Percentiles rank a stretch among this genome's conserved stretches.
Conservation (phyloP, 2,888 invertebrate species). For the Adelognathus sp. region DNA sequence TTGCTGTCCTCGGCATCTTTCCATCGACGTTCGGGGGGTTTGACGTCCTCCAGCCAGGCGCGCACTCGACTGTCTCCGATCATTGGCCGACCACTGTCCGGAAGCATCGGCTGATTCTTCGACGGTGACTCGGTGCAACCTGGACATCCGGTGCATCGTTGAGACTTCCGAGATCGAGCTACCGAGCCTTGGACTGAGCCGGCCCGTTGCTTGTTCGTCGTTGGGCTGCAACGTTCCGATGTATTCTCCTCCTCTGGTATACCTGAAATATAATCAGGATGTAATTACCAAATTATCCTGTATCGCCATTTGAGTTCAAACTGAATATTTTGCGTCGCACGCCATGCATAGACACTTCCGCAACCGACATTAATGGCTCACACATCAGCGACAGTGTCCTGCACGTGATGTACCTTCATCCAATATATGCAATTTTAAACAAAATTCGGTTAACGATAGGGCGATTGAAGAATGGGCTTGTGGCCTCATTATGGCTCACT, state of each 20-base stretch:
- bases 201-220: slow-evolving; percentile 64
- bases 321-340: not conserved
- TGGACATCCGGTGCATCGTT: slow-evolving; percentile 86
- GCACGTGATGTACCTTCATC: too few relatives aligned
- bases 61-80: slow-evolving; percentile 78
- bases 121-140: slow-evolving; percentile 82
- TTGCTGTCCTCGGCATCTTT: slow-evolving; percentile 64
- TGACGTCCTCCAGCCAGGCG: slow-evolving; percentile 78
- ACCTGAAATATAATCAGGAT: slow-evolving; percentile 72
- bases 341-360: not conserved
- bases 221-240: slow-evolving; percentile 68
- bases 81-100: slow-evolving; percentile 64
- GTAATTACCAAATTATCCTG: too few relatives aligned
- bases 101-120: slow-evolving; percentile 60
- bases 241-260: slow-evolving; percentile 91
- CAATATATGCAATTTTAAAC: too few relatives aligned
- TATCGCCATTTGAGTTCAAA: not conserved
- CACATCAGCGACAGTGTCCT: too few relatives aligned
- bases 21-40: slow-evolving; percentile 74
- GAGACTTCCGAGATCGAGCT: slow-evolving; percentile 80
- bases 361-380: too few relatives aligned
- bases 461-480: too few relatives aligned
- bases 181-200: slow-evolving; percentile 67
- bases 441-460: too few relatives aligned
- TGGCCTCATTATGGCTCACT: too few relatives aligned